Percentiles rank a stretch among this genome's conserved stretches.
Evolutionary conservation across 2,888 invertebrate genomes (phyloP).

Genomic region (Clitarchus hookeri): DNA sequence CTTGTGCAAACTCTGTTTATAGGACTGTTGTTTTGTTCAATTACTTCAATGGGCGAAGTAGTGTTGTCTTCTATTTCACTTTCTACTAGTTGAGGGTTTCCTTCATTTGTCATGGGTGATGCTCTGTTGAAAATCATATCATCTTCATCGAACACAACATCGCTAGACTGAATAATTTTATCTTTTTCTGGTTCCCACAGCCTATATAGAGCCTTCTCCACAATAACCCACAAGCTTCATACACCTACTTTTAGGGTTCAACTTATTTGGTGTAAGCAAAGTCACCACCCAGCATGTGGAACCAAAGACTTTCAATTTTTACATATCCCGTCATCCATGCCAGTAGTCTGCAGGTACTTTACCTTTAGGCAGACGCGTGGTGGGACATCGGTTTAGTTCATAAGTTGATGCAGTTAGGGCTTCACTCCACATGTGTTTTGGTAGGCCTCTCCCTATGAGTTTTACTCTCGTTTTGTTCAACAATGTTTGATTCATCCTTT

Average conservation of each 20-base stretch:
- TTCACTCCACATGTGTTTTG: background rate
- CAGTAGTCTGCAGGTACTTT: background rate
- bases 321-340: background rate
- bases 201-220: background rate
- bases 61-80: background rate
- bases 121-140: background rate
- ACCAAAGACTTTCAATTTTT: constrained; percentile 11
- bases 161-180: too few relatives aligned
- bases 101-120: background rate
- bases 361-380: background rate
- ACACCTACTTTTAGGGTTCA: background rate
- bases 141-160: too few relatives aligned
- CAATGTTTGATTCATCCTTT: background rate
- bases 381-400: constrained; percentile 16
- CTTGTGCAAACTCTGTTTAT: too few relatives aligned
- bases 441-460: background rate
- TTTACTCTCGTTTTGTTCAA: background rate
- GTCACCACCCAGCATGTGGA: background rate
- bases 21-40: background rate
- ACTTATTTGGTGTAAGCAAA: background rate
- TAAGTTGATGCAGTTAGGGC: too few relatives aligned
- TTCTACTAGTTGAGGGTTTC: too few relatives aligned
- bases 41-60: background rate
- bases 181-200: background rate
- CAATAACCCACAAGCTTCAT: background rate